These are phyloP conservation scores for Heptranchias perlo DNA, from an alignment of 2,113 vertebrate species.

Conservation along the genomic window DNA sequence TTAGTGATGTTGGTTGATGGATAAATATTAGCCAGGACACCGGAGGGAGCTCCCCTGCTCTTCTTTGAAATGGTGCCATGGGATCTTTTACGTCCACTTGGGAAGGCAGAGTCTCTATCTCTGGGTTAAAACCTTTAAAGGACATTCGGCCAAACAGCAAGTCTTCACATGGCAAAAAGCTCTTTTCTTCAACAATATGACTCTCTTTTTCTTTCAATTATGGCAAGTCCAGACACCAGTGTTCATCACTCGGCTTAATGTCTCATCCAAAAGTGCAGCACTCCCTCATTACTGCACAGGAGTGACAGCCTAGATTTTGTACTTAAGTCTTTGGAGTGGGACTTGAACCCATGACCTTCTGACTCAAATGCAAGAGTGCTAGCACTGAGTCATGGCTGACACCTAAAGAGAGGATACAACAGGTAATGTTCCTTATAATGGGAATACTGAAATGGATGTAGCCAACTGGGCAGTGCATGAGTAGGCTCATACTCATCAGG, in stretches of 20 bases:
- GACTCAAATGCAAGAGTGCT: neutral
- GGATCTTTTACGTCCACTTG: neutral
- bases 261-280: neutral
- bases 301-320: neutral
- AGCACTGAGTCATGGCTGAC: neutral
- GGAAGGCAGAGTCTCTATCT: too few species aligned
- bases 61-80: neutral
- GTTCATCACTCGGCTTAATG: neutral
- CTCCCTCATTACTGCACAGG: too few species aligned
- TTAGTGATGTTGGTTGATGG: too few species aligned
- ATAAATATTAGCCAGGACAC: too few species aligned
- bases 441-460: neutral
- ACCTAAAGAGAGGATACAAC: neutral
- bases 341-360: neutral
- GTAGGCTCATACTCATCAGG: neutral
- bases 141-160: slow-evolving; percentile 85
- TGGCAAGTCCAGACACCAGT: too few species aligned
- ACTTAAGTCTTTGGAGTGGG: neutral
- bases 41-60: too few species aligned
- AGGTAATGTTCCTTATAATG: neutral
- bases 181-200: slow-evolving; percentile 81
- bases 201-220: too few species aligned
- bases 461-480: neutral
- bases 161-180: slow-evolving; percentile 79
- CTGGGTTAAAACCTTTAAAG: slow-evolving; percentile 90